These are phyloP conservation scores for Nephrocerus scutellatus DNA, from an alignment of 2,888 invertebrate species.

Conservation along the genomic window DNA sequence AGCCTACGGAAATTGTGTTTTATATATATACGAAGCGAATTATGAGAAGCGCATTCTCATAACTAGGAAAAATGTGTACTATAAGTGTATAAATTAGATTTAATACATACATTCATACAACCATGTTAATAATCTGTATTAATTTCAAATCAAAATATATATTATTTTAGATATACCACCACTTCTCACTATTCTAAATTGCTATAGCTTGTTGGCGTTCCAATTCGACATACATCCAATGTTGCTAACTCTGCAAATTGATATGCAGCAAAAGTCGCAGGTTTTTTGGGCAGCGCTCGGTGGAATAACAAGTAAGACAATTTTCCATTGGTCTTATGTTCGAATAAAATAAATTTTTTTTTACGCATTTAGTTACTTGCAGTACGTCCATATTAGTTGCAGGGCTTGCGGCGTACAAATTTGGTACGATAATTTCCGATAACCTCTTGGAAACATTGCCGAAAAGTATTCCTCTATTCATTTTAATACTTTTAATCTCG, in stretches of 20 bases:
- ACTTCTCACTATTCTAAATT: conserved; percentile 52
- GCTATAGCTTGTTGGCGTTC: conserved; percentile 62
- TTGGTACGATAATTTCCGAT: conserved; percentile 56
- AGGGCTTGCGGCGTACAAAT: conserved; percentile 56
- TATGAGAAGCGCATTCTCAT: no score
- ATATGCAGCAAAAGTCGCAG: conserved; percentile 73
- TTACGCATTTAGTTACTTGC: conserved; percentile 51
- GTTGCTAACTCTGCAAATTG: conserved; percentile 83
- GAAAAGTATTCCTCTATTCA: conserved; percentile 55
- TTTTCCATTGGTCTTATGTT: no score
- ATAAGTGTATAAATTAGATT: no score
- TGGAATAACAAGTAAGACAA: conserved; percentile 64
- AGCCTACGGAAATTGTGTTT: no score
- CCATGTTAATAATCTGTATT: neutral
- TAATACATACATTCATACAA: neutral
- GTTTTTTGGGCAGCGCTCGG: conserved; percentile 65
- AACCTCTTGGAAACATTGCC: conserved; percentile 66
- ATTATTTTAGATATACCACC: conserved; percentile 44
- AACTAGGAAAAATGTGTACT: no score
- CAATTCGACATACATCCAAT: conserved; percentile 79
- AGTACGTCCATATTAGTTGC: conserved; percentile 60
- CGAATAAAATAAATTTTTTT: no score
- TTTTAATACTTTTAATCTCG: conserved; percentile 67
- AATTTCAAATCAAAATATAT: conserved; percentile 2
- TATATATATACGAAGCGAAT: no score